Base-by-base conservation (phyloP, 2,797 vertebrate species). In the Oreochromis grahami region DNA sequence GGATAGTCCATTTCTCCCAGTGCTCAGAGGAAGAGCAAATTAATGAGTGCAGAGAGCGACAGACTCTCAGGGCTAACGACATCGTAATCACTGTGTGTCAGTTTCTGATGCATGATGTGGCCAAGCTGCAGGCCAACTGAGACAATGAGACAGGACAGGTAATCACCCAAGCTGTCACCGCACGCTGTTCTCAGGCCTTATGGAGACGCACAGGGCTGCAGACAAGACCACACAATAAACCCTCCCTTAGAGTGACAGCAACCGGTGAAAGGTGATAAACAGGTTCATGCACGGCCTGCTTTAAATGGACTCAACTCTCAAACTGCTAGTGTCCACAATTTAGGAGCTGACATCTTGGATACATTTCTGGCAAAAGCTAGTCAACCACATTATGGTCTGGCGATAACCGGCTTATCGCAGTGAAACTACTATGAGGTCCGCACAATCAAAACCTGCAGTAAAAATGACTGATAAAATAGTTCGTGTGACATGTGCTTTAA, bases 1-100 rank as follows among this genome's bases (percentile, higher is more conserved):
- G 79, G 81, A 85, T 48, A 76, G 83, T 63, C 76, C 51, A 68
- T 89, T 92, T 89, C 60, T 84, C 52, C 72, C 5, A n/a, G n/a
- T 77, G 84, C 83, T 91, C 55, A 80, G 83, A 83, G 84, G 78
- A 89, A 81, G 81, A 81, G 84, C 90, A 89, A 91, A 93, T 91
- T 82, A 94, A 91, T 85, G 88, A 86, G 89, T 77, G 87, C 80
- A 81, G 85, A 74, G 85, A 76, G 81, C 76, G 83, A 83, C 81
- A n/a, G 84, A 85, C 80, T 90, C 86, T 85, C 56, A 43, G 88
- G 90, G 86, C 90, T 95, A 93, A 95, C 86, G 93, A 94, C 90
- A 83, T 90, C 76, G 84, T 95, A 95, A 96, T 94, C 91, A 88
- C 90, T 60, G 74, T 9, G 88, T 94, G 95, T 94, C 96, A 93